phyloP scores from a whole-genome alignment of 2,113 vertebrate species.

The Parotia lawesii region DNA sequence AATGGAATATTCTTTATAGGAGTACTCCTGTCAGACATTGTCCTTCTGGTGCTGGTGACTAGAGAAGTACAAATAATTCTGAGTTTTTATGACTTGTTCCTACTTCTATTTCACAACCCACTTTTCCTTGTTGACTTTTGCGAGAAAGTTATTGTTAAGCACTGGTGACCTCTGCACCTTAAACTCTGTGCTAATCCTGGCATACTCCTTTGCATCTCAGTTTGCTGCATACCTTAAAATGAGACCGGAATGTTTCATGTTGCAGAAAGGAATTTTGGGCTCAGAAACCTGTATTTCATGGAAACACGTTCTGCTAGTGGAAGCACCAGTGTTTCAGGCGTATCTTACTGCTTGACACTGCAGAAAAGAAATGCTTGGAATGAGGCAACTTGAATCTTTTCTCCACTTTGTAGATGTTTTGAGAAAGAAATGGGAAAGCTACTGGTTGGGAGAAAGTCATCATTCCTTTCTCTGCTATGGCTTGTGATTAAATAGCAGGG shows the following conservation, averaged over 20 bases:
- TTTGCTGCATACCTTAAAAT: not conserved
- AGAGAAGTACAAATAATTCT: slow-evolving; percentile 3
- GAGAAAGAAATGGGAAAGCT: not conserved
- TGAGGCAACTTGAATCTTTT: not conserved
- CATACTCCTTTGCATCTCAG: slow-evolving; percentile 15
- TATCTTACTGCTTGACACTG: not conserved
- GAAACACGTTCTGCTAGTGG: not conserved
- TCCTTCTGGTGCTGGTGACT: not conserved
- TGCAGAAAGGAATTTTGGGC: slow-evolving; percentile 41
- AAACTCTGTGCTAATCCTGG: slow-evolving; percentile 33
- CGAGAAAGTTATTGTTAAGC: slow-evolving; percentile 27
- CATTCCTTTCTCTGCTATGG: not conserved
- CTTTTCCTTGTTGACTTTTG: slow-evolving; percentile 15
- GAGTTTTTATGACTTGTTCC: not conserved
- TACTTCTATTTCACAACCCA: slow-evolving; percentile 19
- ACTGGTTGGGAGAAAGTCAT: not conserved
- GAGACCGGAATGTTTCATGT: not conserved
- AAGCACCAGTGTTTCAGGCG: not conserved
- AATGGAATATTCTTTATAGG: not conserved
- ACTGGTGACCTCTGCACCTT: slow-evolving; percentile 45
- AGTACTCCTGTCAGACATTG: not conserved
- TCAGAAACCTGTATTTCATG: slow-evolving; percentile 34
- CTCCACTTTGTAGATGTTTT: not conserved
- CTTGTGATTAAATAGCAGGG: not conserved
- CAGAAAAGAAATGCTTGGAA: slow-evolving; percentile 27